These are phyloP conservation scores for rat (Rattus norvegicus) DNA, from an alignment of 2,113 vertebrate genomes.

Conservation along the genomic window DNA sequence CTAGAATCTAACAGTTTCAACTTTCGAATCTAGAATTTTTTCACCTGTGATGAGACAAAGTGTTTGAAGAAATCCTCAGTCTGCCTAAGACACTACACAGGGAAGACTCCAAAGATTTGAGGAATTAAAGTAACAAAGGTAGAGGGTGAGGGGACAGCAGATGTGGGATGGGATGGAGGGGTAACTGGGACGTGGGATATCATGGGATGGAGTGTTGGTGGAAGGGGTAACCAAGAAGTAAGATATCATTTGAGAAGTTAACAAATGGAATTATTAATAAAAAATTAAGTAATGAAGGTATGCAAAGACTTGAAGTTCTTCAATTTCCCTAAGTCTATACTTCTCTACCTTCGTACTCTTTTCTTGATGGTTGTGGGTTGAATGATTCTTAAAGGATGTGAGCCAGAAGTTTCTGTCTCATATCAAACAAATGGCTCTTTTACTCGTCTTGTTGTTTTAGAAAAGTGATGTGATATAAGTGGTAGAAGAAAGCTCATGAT, in stretches of 20 bases:
- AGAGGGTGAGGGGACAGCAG: too few species aligned
- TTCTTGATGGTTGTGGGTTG: not conserved
- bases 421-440: not conserved
- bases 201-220: too few species aligned
- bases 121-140: not conserved
- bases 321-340: not conserved
- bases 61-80: not conserved
- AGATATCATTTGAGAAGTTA: too few species aligned
- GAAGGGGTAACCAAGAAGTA: too few species aligned
- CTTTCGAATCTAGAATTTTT: not conserved
- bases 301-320: not conserved
- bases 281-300: too few species aligned
- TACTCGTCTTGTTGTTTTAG: not conserved
- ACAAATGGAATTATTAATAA: too few species aligned
- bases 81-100: not conserved
- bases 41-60: not conserved
- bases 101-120: too few species aligned
- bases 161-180: too few species aligned
- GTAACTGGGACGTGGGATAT: too few species aligned
- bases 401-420: not conserved
- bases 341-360: not conserved
- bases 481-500: fast-evolving
- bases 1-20: not conserved
- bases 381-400: not conserved
- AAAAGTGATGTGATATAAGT: not conserved